Evolutionary conservation across 92 coral and sea anemone genomes (phyloP), one percentile per base, ranked within the genome.

Genomic region (Zoanthus gigantus): DNA sequence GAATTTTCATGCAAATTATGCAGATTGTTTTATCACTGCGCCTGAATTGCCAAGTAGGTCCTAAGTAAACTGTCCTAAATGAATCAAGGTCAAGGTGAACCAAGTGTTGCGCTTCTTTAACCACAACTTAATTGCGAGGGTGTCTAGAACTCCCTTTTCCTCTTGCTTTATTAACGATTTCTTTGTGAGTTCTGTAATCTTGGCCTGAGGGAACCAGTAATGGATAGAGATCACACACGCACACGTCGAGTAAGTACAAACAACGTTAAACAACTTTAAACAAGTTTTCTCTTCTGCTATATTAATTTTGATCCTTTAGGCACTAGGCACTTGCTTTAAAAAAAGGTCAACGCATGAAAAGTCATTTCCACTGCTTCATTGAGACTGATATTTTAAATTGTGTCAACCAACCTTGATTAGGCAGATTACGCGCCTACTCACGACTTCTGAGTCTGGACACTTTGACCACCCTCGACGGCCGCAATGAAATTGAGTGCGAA

Each of bases 51-150:
- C 42, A 4, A 37, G 42, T 37, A 37, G 42, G 69, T 15, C 6
- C 1, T 6, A 14, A 60, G 14, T 23, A 1, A 2, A 14, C 30
- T 60, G 1, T 17, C 16, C 23, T 23, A n/a, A 5, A 7, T 63
- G 8, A 6, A 17, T 28, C 31, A 63, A 63, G 69, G 69, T 63
- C 69, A 63, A 63, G 69, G 28, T 30, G 1, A 4, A 63, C 31
- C 30, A 23, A 63, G 10, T 6, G 4, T 18, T 17, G 7, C 30
- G 23, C 69, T 18, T 9, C 69, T 28, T 16, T 17, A 16, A 28
- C 69, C 69, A n/a, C 69, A 63, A 63, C 69, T 5, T 63, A 63
- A 63, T 63, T 63, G 69, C 69, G 28, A 18, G 69, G 69, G 69
- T 63, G 69, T 63, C 69, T 18, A 3, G 23, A 17, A 18, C 69